phyloP scores from a whole-genome alignment of 2,888 invertebrate genomes.

The Epirrita christyi region DNA sequence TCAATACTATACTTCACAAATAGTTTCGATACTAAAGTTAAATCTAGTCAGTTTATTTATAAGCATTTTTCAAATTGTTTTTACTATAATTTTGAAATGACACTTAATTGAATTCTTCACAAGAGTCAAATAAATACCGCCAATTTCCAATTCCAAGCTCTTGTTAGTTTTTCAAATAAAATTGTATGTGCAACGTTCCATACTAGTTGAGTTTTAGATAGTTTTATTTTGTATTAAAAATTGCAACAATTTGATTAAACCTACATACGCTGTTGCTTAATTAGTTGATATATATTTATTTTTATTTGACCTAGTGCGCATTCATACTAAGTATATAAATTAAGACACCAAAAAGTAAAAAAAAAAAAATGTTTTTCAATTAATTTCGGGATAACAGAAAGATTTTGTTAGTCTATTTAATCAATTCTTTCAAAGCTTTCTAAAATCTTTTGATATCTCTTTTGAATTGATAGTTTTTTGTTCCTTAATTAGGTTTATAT shows the following conservation, averaged over 20 bases:
- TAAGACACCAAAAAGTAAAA: neutral
- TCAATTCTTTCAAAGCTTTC: conserved; percentile 22
- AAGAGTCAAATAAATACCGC: too few species aligned
- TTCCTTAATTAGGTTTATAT: conserved; percentile 41
- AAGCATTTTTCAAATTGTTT: too few species aligned
- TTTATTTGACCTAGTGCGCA: conserved; percentile 3
- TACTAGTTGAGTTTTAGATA: conserved; percentile 9
- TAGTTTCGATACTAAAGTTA: neutral
- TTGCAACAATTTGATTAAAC: conserved; percentile 8
- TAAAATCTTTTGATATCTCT: conserved; percentile 50
- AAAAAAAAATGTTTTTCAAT: conserved; percentile 25
- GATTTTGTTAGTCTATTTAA: conserved; percentile 41
- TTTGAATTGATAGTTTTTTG: conserved; percentile 54
- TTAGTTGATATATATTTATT: conserved; percentile 18
- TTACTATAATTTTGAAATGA: too few species aligned
- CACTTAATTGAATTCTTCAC: too few species aligned
- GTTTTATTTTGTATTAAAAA: conserved; percentile 1
- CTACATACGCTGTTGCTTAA: conserved; percentile 44
- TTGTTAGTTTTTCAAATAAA: neutral
- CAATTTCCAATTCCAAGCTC: too few species aligned
- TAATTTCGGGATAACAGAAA: conserved; percentile 46
- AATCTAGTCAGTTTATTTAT: neutral
- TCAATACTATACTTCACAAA: too few species aligned
- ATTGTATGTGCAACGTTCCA: neutral
- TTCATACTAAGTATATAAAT: neutral